phyloP scores from a whole-genome alignment of 2,797 vertebrate genomes.

The Argentina silus region DNA sequence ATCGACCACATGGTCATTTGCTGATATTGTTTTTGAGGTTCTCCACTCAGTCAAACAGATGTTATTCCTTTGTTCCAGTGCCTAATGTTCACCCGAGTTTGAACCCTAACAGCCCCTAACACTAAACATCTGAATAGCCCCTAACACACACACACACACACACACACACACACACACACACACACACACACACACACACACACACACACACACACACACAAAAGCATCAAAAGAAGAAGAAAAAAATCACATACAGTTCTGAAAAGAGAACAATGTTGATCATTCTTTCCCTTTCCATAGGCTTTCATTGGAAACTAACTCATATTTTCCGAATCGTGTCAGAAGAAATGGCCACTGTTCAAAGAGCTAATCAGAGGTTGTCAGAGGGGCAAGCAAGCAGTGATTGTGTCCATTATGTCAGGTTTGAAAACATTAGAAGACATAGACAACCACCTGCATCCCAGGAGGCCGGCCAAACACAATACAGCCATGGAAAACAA shows the following conservation, averaged over 20 bases:
- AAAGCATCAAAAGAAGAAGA: background rate
- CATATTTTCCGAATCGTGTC: conserved; percentile 24
- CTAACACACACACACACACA: conserved; percentile 1
- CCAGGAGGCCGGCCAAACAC: conserved; percentile 27
- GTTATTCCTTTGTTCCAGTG: background rate
- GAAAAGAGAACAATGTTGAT: conserved; percentile 14
- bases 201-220: conserved; percentile 9
- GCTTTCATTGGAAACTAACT: conserved; percentile 15
- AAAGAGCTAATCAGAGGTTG: conserved; percentile 25
- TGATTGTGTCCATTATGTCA: conserved; percentile 31
- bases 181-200: conserved; percentile 5
- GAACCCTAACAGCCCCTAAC: conserved; percentile 3
- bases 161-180: background rate
- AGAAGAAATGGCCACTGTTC: conserved; percentile 34
- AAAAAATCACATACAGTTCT: background rate
- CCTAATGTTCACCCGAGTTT: background rate
- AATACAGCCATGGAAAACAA: background rate
- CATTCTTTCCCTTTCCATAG: conserved; percentile 15
- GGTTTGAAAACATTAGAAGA: conserved; percentile 38
- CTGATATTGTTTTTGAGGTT: background rate
- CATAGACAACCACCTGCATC: conserved; percentile 42
- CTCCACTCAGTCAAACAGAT: background rate
- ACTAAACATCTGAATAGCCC: background rate
- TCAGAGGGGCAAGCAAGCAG: conserved; percentile 31
- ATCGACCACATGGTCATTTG: conserved; percentile 6